Conservation (phyloP, 2,888 invertebrate species). For the Ptycholaimellus sp. region DNA sequence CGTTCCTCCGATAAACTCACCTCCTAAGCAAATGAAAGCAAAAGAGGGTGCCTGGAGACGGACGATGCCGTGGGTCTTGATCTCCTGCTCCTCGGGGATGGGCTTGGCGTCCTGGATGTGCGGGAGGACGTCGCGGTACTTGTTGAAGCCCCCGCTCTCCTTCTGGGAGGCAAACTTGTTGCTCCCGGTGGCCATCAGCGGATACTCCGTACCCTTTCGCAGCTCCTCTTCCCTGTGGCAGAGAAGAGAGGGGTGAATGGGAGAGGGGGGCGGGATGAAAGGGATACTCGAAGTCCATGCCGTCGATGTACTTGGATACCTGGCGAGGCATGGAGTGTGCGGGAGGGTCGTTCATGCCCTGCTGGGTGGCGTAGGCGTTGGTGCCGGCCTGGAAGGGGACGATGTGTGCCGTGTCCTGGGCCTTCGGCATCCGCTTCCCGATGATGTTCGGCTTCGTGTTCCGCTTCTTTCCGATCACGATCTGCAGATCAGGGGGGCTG, state of each 20-base stretch:
- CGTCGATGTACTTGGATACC: conserved; percentile 21
- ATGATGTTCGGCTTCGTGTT: conserved; percentile 8
- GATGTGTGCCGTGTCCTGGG: conserved; percentile 20
- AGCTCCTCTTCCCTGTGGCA: conserved; percentile 18
- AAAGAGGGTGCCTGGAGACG: conserved; percentile 28
- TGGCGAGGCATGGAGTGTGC: conserved; percentile 21
- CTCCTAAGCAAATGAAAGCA: neutral
- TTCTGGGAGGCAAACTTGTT: conserved; percentile 25
- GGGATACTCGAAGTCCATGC: conserved; percentile 15
- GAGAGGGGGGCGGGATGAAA: too few relatives aligned
- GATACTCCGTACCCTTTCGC: conserved; percentile 20
- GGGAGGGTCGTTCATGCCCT: conserved; percentile 21
- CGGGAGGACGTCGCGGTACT: conserved; percentile 22
- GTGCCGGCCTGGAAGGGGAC: conserved; percentile 25
- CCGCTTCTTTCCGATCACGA: conserved; percentile 3
- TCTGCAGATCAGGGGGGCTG: too few relatives aligned
- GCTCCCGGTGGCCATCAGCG: conserved; percentile 24
- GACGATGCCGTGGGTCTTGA: conserved; percentile 19
- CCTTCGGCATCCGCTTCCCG: conserved; percentile 22
- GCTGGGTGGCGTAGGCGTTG: conserved; percentile 23
- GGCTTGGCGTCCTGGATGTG: conserved; percentile 12
- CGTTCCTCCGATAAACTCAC: conserved; percentile 13
- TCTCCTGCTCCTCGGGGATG: conserved; percentile 3
- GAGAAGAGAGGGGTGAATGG: too few relatives aligned
- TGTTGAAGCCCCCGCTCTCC: conserved; percentile 23